Base-by-base conservation (phyloP, 2,113 vertebrate species). In the Podiceps cristatus region DNA sequence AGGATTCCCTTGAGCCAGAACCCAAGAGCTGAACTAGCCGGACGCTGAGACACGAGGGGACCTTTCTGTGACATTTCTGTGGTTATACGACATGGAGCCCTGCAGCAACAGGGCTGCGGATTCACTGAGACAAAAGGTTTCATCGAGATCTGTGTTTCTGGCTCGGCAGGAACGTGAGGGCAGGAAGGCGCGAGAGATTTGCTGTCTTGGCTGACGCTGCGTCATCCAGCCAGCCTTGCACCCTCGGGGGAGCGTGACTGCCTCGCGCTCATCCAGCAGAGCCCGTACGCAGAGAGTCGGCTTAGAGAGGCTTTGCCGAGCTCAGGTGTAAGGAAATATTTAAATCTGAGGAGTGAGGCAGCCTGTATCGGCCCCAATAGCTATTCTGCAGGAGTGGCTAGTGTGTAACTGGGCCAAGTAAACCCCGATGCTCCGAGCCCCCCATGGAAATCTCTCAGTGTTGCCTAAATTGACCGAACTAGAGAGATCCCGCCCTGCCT, bases 31-130 rank as follows among this genome's bases (percentile, higher is more conserved):
- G 53, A 44, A 25, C 33, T 27, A 11, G 28, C 40, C 1, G 4
- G 50, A 23, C 5, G 13, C 42, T 2, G 42, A 44, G 53, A 13
- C 29, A 11, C 22, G 1, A 4, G 2, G 84, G 62, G 62, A 52
- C 24, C 1, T 29, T 60, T 27, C 64, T 28, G 0, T 31, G 27
- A 18, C 27, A 8, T 69, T 53, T 3, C 7, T 18, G 42, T n/a
- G 49, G 11, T 40, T 40, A 2, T 4, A 4, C 15, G 66, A 23
- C 60, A 23, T 0, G n/a, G 40, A 71, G 66, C 66, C 67, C 76
- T 35, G 76, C 86, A 23, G 52, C 9, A 37, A n/a, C 55, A 18
- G 40, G 63, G 63, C 88, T 56, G 49, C 7, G 8, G 28, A 15
- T 40, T 71, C 56, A 10, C 49, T 25, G 42, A 6, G 5, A 1